These are phyloP conservation scores for Sardina pilchardus DNA, from an alignment of 2,113 vertebrate genomes.

Conservation along the genomic window DNA sequence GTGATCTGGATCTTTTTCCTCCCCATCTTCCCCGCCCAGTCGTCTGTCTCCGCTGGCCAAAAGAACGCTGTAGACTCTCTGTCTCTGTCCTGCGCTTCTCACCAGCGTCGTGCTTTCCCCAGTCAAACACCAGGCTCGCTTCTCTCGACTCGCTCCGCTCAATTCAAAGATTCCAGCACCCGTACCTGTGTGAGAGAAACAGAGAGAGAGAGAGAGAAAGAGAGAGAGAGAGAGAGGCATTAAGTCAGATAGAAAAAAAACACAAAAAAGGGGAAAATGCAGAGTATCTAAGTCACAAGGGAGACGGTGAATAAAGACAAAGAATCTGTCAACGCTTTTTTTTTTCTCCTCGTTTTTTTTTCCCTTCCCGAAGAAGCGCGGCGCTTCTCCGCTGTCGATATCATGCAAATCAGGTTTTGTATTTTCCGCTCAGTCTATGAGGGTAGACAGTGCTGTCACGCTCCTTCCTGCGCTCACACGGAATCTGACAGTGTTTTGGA, in stretches of 20 bases:
- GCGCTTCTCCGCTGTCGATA: slow-evolving; percentile 77
- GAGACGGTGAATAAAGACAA: slow-evolving; percentile 76
- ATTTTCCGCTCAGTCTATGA: slow-evolving; percentile 65
- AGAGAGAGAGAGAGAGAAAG: no score
- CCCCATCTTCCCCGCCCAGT: slow-evolving; percentile 99
- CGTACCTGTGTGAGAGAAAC: slow-evolving; percentile 80
- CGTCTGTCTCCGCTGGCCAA: slow-evolving; percentile 87
- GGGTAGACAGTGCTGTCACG: slow-evolving; percentile 76
- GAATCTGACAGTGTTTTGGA: slow-evolving; percentile 81
- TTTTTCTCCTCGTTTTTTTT: background rate
- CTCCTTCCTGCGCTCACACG: slow-evolving; percentile 69
- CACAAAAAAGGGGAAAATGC: slow-evolving; percentile 51
- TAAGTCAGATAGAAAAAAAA: slow-evolving; percentile 76
- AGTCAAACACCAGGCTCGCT: slow-evolving; percentile 56
- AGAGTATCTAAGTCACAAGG: slow-evolving; percentile 71
- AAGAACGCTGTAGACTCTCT: slow-evolving; percentile 75
- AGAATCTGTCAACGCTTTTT: slow-evolving; percentile 72
- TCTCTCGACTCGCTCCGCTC: slow-evolving; percentile 89
- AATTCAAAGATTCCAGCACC: slow-evolving; percentile 94
- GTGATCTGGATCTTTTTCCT: slow-evolving; percentile 99
- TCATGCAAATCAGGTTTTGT: slow-evolving; percentile 77
- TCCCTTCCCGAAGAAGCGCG: slow-evolving; percentile 54
- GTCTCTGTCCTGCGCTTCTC: slow-evolving; percentile 76
- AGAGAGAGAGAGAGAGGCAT: slow-evolving; percentile 61
- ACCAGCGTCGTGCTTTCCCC: slow-evolving; percentile 74